phyloP scores from a whole-genome alignment of 2,113 vertebrate species.

The Atherinomorus stipes region DNA sequence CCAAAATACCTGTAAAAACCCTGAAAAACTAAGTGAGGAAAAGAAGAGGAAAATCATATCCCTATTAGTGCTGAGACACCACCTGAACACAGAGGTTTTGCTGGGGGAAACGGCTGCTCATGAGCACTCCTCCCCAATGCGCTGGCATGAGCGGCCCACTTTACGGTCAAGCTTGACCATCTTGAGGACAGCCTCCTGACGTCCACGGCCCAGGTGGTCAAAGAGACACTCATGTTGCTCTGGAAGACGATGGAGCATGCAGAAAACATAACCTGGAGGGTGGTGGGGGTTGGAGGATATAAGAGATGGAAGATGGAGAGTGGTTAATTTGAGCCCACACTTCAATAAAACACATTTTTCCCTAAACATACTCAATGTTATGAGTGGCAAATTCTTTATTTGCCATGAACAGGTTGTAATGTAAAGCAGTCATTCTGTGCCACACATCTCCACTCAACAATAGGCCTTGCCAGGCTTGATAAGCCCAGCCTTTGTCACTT shows the following conservation, averaged over 20 bases:
- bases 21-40: slow-evolving; percentile 40
- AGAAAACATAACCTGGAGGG: slow-evolving; percentile 94
- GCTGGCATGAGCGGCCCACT: slow-evolving; percentile 98
- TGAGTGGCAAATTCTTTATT: not conserved
- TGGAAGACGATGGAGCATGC: slow-evolving; percentile 97
- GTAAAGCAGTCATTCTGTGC: no score
- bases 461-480: slow-evolving; percentile 46
- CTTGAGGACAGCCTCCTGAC: slow-evolving; percentile 97
- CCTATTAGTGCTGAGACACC: slow-evolving; percentile 57
- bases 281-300: not conserved
- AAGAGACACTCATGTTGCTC: slow-evolving; percentile 98
- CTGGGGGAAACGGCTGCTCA: slow-evolving; percentile 67
- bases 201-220: slow-evolving; percentile 97
- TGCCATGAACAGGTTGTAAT: no score
- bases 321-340: not conserved
- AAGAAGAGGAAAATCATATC: slow-evolving; percentile 53
- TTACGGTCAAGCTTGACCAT: slow-evolving; percentile 99
- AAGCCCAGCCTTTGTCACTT: slow-evolving; percentile 60
- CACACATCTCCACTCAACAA: slow-evolving; percentile 28
- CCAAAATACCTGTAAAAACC: slow-evolving; percentile 45
- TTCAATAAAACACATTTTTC: not conserved
- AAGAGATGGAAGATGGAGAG: slow-evolving; percentile 20
- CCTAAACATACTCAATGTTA: not conserved
- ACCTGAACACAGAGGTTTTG: slow-evolving; percentile 39
- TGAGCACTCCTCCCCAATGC: slow-evolving; percentile 98